Conservation (phyloP, 2,797 vertebrate genomes). For the Syncerus caffer region DNA sequence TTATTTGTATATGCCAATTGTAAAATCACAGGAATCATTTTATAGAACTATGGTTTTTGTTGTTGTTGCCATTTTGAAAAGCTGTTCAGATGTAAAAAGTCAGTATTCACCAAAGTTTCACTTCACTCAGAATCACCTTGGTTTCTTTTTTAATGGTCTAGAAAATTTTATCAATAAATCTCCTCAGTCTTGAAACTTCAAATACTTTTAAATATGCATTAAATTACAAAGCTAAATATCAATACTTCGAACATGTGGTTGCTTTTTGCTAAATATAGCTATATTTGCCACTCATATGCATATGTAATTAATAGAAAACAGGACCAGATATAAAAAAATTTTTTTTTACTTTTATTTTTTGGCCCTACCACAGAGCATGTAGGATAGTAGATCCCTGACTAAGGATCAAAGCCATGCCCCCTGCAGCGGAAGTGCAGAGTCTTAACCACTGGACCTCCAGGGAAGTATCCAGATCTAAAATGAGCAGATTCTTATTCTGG, state of each 20-base stretch:
- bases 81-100: background rate
- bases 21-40: background rate
- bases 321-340: background rate
- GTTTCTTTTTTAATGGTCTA: background rate
- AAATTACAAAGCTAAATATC: slow-evolving; percentile 6
- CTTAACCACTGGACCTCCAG: background rate
- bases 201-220: background rate
- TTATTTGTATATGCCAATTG: background rate
- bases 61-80: background rate
- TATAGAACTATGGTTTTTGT: background rate
- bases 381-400: background rate
- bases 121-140: background rate
- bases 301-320: background rate
- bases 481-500: background rate
- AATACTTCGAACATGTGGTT: background rate
- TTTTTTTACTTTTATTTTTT: background rate
- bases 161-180: background rate
- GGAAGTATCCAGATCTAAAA: background rate
- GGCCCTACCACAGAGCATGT: background rate
- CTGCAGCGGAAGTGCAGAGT: background rate
- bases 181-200: background rate
- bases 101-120: background rate
- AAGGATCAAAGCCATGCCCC: background rate
- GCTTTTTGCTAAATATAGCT: background rate
- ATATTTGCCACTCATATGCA: background rate